A percentile compares a stretch with the other conserved stretches of the same genome.
These are phyloP conservation scores for Alosa alosa DNA, from an alignment of 2,113 vertebrate species.

Conservation along the genomic window DNA sequence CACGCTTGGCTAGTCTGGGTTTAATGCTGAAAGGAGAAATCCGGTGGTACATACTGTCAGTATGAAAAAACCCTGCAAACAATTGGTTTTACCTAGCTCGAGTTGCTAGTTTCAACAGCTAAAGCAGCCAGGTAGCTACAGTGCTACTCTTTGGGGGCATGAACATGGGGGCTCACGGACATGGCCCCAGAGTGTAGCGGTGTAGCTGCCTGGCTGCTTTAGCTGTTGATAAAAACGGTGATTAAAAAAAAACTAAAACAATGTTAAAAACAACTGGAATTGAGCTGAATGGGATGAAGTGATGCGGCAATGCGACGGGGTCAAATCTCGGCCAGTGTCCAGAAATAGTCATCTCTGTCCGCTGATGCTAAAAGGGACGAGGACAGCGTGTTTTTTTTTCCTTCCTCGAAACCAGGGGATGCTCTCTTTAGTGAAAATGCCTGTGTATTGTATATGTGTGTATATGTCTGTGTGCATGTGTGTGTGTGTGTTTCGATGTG, in stretches of 20 bases:
- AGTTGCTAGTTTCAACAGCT: too few relatives aligned
- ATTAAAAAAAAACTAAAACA: too few relatives aligned
- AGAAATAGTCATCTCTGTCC: constrained; percentile 1
- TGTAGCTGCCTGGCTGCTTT: too few relatives aligned
- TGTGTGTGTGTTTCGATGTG: neutral
- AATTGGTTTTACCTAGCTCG: too few relatives aligned
- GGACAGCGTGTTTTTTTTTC: neutral
- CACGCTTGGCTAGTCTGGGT: neutral
- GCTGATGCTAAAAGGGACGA: neutral
- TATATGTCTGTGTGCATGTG: neutral
- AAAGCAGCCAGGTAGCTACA: too few relatives aligned
- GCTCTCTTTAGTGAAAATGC: neutral
- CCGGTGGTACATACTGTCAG: too few relatives aligned
- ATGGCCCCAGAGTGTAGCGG: too few relatives aligned
- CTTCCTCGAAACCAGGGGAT: neutral
- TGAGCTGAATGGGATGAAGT: neutral
- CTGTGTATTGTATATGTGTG: constrained; percentile 2
- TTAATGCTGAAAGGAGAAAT: neutral
- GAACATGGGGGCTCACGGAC: too few relatives aligned
- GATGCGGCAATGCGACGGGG: neutral
- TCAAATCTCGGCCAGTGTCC: neutral
- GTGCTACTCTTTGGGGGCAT: too few relatives aligned
- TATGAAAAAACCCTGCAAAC: too few relatives aligned
- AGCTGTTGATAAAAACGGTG: too few relatives aligned
- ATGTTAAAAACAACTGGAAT: neutral